These are phyloP conservation scores for Antennarius maculatus DNA, from an alignment of 2,797 vertebrate species.

Conservation along the genomic window DNA sequence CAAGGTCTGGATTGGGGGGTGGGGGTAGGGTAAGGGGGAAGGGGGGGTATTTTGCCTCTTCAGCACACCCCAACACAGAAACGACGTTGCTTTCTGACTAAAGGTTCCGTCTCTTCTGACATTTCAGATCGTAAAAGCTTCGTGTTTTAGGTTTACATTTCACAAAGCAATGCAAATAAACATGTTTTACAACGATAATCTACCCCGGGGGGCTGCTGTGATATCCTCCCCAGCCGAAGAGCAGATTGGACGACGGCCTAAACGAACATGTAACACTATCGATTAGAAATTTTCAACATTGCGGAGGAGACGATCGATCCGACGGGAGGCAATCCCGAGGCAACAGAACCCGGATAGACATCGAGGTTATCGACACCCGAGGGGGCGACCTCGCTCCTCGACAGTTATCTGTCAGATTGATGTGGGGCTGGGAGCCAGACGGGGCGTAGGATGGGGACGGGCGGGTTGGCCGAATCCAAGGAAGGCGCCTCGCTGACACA, in stretches of 20 bases:
- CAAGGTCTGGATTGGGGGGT: conserved; percentile 36
- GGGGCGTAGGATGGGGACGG: conserved; percentile 28
- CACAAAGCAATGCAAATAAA: too few relatives aligned
- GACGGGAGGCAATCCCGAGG: neutral
- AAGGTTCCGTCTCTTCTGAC: neutral
- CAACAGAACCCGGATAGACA: neutral
- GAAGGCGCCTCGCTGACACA: conserved; percentile 78
- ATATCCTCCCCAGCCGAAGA: neutral
- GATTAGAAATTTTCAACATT: conserved; percentile 6
- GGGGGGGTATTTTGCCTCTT: conserved; percentile 73
- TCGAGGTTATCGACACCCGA: conserved; percentile 28
- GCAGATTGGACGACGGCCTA: neutral
- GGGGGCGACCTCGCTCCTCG: conserved; percentile 38
- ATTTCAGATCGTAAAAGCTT: neutral
- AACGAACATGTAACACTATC: conserved; percentile 4
- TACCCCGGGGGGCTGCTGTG: too few relatives aligned
- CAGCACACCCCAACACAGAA: conserved; percentile 64
- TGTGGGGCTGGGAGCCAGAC: conserved; percentile 62
- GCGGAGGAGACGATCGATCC: conserved; percentile 9
- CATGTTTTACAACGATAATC: neutral
- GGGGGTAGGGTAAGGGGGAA: conserved; percentile 34
- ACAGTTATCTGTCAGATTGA: conserved; percentile 87
- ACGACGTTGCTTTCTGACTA: too few relatives aligned
- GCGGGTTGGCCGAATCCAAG: conserved; percentile 54
- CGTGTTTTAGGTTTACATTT: neutral